A percentile compares a stretch with the other conserved stretches of the same genome.
phyloP scores from a whole-genome alignment of 2,888 invertebrate genomes.

The Linnaemya tessellans region DNA sequence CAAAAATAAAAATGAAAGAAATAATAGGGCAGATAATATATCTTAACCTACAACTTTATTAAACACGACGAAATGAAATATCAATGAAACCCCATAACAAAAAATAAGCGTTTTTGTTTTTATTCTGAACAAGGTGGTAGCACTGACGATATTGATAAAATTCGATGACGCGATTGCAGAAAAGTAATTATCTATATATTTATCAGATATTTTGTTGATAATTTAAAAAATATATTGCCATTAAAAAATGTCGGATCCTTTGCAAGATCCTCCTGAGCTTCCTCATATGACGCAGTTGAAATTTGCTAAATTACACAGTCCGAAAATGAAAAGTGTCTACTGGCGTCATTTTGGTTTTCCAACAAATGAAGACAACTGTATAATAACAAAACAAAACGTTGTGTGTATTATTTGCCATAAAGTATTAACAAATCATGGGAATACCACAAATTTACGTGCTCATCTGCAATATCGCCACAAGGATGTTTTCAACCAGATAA shows the following conservation, averaged over 20 bases:
- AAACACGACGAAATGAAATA: too few relatives aligned
- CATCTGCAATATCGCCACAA: conserved; percentile 82
- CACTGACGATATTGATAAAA: conserved; percentile 71
- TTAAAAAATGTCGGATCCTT: conserved; percentile 71
- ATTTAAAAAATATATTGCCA: conserved; percentile 45
- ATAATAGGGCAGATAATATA: too few relatives aligned
- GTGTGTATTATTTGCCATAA: conserved; percentile 81
- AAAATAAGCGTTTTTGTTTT: not conserved
- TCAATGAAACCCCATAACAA: too few relatives aligned
- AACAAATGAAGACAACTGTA: conserved; percentile 80
- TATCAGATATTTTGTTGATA: conserved; percentile 58
- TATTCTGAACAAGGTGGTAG: conserved; percentile 68
- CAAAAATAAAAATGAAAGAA: too few relatives aligned
- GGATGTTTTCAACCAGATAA: conserved; percentile 78
- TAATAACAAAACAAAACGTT: conserved; percentile 82
- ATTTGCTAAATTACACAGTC: conserved; percentile 81
- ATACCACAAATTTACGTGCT: conserved; percentile 82
- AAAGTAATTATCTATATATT: conserved; percentile 60
- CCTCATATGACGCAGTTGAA: conserved; percentile 74
- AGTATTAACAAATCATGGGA: conserved; percentile 81
- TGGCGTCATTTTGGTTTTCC: conserved; percentile 83
- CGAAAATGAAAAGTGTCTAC: conserved; percentile 83
- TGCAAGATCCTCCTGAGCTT: conserved; percentile 70
- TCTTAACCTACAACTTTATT: too few relatives aligned
- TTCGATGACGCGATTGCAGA: conserved; percentile 65